Percentiles rank a stretch among this genome's conserved stretches.
phyloP scores from a whole-genome alignment of 2,888 invertebrate species.

The Dilophus febrilis region DNA sequence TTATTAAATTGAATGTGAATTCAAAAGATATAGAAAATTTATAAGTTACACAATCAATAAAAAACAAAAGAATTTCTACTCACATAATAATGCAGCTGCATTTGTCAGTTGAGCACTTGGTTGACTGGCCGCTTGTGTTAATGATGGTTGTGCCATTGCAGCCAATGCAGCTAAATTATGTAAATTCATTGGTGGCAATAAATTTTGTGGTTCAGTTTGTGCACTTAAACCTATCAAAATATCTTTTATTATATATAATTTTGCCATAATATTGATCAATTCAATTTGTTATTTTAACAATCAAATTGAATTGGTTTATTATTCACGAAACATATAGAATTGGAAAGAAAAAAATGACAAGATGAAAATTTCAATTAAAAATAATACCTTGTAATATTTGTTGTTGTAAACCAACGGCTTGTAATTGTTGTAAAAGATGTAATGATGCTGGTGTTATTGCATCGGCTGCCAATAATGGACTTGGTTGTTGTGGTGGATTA shows the following conservation, averaged over 20 bases:
- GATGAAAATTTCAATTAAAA: not conserved
- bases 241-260: not conserved
- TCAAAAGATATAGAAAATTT: too few species aligned
- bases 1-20: too few species aligned
- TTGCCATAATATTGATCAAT: too few species aligned
- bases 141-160: slow-evolving; percentile 31
- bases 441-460: slow-evolving; percentile 42
- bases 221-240: slow-evolving; percentile 12
- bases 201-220: slow-evolving; percentile 9
- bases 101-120: slow-evolving; percentile 21
- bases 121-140: slow-evolving; percentile 10
- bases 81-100: slow-evolving; percentile 29
- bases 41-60: too few species aligned
- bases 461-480: slow-evolving; percentile 30
- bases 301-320: too few species aligned
- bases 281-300: not conserved
- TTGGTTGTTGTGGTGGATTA: slow-evolving; percentile 29
- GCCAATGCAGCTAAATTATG: slow-evolving; percentile 73
- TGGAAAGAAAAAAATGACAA: not conserved
- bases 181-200: slow-evolving; percentile 56
- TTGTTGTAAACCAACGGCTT: slow-evolving; percentile 45
- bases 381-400: slow-evolving; percentile 42
- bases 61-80: too few species aligned
- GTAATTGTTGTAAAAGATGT: slow-evolving; percentile 46
- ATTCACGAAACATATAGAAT: not conserved